Evolutionary conservation across 2,113 vertebrate species (phyloP).

Genomic region (Apeltes quadracus): DNA sequence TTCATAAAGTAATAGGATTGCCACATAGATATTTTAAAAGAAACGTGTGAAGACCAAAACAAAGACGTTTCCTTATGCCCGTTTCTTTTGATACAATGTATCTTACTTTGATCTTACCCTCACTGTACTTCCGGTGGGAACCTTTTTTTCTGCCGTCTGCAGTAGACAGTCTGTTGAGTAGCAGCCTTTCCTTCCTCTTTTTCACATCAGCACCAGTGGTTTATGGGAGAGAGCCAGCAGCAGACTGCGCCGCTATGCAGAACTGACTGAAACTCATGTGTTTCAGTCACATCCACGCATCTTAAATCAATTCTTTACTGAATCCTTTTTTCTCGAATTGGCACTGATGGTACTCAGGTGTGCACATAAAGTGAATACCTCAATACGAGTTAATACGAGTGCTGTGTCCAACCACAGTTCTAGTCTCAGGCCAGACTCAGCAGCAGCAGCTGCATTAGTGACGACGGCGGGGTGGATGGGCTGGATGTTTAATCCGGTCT

Average conservation of each 20-base stretch:
- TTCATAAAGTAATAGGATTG: neutral
- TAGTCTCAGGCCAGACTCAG: neutral
- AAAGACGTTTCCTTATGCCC: neutral
- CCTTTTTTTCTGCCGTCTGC: neutral
- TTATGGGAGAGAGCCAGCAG: slow-evolving; percentile 62
- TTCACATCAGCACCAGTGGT: slow-evolving; percentile 71
- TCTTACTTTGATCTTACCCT: slow-evolving; percentile 27
- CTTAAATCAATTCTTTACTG: slow-evolving; percentile 12
- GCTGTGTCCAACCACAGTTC: neutral
- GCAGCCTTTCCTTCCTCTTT: slow-evolving; percentile 25
- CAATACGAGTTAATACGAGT: too few relatives aligned
- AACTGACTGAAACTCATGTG: slow-evolving; percentile 35
- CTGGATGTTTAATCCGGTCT: slow-evolving; percentile 10
- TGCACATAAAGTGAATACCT: slow-evolving; percentile 1
- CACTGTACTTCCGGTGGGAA: slow-evolving; percentile 1
- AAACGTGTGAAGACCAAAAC: neutral
- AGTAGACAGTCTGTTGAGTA: slow-evolving; percentile 39
- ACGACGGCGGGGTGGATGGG: neutral
- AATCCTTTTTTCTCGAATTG: slow-evolving; percentile 5
- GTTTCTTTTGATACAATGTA: neutral
- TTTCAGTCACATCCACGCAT: neutral
- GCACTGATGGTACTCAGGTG: neutral
- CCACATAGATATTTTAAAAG: neutral
- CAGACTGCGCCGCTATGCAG: slow-evolving; percentile 71
- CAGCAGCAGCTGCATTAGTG: neutral